Base-by-base conservation (phyloP, 2,888 invertebrate species). In the Cryptus viduatorius region DNA sequence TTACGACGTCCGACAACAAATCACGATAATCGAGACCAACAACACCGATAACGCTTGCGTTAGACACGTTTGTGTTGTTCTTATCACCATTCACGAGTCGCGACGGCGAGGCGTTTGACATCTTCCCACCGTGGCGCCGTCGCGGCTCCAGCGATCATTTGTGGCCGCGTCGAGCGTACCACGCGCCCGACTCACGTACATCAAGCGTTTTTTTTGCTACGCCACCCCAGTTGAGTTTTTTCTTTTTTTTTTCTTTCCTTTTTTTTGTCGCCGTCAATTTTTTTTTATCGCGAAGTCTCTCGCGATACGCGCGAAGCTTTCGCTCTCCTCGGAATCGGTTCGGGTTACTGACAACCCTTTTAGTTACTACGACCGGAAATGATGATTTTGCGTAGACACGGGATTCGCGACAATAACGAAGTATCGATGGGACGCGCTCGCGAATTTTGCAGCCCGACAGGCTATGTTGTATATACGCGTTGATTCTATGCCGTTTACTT, bases 81-180 rank as follows among this genome's bases (percentile, higher is more conserved):
- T 82, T 82, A 88, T 91, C 92, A 89, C 92, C 92, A 90, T 92
- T 93, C 88, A 92, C 89, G 87, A 92, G 88, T 86, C 81, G 87
- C 88, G 87, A 88, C 87, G 90, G 88, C 87, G 91, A 91, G 86
- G 89, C 89, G 90, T 90, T 91, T 91, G 93, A 92, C 93, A 92
- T 93, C 86, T 91, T 92, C 90, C 89, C 88, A 89, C 89, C 88
- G 87, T 89, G 89, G 88, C 91, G 89, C 88, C 91, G 89, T 88
- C 89, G 88, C 85, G 88, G 87, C 88, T 87, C 86, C 88, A 87
- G 86, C 88, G 89, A 87, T 89, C 92, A 92, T 92, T 91, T 90
- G 92, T 90, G 90, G 89, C 87, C 91, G 90, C 90, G 82, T 84
- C 83, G 89, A 90, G 92, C 91, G 89, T 90, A 87, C 90, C 92